Evolutionary conservation across 2,797 vertebrate species (phyloP).

Genomic region (Synaphobranchus kaupii): DNA sequence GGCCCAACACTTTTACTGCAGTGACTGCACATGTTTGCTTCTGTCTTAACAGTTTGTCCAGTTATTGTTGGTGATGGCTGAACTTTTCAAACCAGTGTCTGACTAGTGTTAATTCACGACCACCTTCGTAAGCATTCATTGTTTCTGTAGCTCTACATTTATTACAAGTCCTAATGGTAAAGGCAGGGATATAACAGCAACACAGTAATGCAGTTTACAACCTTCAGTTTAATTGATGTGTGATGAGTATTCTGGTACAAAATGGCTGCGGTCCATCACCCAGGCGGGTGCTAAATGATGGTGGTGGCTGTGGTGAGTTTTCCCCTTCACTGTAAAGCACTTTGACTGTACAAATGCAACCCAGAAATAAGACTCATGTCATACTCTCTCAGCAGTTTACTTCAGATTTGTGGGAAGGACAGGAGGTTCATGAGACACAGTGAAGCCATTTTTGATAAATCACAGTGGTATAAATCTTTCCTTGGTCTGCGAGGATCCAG

Average conservation of each 20-base stretch:
- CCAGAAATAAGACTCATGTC: neutral
- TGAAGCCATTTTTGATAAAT: constrained; percentile 10
- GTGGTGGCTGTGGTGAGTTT: neutral
- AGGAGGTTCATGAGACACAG: neutral
- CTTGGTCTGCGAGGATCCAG: neutral
- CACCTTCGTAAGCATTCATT: neutral
- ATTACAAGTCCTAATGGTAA: neutral
- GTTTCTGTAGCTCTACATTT: neutral
- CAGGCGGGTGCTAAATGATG: neutral
- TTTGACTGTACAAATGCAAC: neutral
- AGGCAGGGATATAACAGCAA: neutral
- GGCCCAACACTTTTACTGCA: too few relatives aligned
- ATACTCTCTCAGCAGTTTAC: neutral
- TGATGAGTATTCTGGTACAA: neutral
- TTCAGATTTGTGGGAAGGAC: neutral
- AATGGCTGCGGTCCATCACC: neutral
- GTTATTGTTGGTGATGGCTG: too few relatives aligned
- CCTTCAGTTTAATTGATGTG: neutral
- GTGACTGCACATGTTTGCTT: too few relatives aligned
- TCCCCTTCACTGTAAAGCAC: neutral
- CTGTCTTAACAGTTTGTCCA: too few relatives aligned
- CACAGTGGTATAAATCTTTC: neutral
- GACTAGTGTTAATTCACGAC: neutral
- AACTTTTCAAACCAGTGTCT: neutral
- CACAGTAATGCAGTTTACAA: neutral